Percentiles rank a stretch among this genome's conserved stretches.
Conservation (phyloP, 2,888 invertebrate genomes). For the Cephus runcator region DNA sequence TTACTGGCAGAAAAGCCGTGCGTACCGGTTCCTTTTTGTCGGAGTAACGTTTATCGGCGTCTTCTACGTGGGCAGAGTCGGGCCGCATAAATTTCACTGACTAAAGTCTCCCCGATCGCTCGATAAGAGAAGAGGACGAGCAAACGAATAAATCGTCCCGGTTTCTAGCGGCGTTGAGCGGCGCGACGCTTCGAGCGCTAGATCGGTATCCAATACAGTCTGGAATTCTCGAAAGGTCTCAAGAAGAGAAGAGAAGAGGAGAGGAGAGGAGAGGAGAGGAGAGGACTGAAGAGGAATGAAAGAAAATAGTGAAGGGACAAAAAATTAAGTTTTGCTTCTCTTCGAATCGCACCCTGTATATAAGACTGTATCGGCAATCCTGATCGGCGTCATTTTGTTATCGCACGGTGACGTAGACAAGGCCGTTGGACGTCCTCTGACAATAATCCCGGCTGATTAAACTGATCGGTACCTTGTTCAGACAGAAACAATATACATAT, state of each 20-base stretch:
- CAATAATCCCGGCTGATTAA: not conserved
- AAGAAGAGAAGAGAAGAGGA: not conserved
- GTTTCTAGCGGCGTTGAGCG: not conserved
- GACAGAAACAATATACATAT: not conserved
- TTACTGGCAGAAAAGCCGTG: not conserved
- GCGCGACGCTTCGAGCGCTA: not conserved
- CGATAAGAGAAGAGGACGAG: not conserved
- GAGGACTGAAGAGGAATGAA: not conserved
- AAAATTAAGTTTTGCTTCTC: not conserved
- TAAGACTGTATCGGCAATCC: constrained; percentile 1
- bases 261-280: too few relatives aligned
- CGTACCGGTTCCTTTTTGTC: not conserved
- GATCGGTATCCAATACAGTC: not conserved
- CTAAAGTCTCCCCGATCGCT: not conserved
- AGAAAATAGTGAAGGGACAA: not conserved
- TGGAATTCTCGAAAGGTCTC: not conserved
- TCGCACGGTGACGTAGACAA: constrained; percentile 42
- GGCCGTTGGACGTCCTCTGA: constrained; percentile 43
- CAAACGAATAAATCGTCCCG: not conserved
- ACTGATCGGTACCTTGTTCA: not conserved
- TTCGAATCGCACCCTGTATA: not conserved
- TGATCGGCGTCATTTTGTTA: constrained; percentile 34
- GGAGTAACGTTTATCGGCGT: not conserved
- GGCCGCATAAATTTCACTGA: not conserved
- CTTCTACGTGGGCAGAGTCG: not conserved